Evolutionary conservation across 2,113 vertebrate species (phyloP).

Genomic region (Aplodontia rufa): DNA sequence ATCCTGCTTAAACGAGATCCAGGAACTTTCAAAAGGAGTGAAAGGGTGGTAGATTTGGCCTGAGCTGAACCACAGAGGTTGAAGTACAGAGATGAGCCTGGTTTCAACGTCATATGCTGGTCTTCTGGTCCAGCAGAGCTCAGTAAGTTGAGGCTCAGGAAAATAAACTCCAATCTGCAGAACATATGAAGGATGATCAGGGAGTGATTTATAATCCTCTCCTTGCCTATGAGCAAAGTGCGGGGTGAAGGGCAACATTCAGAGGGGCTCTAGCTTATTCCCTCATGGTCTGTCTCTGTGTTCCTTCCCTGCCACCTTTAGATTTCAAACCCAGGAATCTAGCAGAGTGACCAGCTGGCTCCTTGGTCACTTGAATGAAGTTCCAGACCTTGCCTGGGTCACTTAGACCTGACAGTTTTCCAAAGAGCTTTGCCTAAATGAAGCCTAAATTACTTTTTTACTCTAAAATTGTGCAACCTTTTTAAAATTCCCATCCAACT

Average conservation of each 20-base stretch:
- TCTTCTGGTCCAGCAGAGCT: constrained; percentile 22
- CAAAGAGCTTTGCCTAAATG: constrained; percentile 18
- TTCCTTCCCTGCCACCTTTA: neutral
- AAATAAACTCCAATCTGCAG: constrained; percentile 73
- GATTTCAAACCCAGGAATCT: constrained; percentile 16
- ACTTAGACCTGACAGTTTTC: neutral
- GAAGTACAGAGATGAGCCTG: constrained; percentile 38
- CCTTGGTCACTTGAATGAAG: neutral
- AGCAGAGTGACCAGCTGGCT: neutral
- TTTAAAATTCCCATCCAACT: neutral
- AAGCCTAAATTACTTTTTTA: neutral
- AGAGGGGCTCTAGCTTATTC: constrained; percentile 54
- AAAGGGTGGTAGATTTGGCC: neutral
- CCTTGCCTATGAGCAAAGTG: constrained; percentile 66
- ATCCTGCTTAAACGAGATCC: neutral
- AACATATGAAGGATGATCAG: constrained; percentile 72
- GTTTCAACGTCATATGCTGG: constrained; percentile 51
- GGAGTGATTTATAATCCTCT: constrained; percentile 66
- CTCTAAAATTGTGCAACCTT: neutral
- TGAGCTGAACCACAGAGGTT: neutral
- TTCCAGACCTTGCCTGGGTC: neutral
- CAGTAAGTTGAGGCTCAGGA: constrained; percentile 41
- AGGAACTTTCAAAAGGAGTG: neutral
- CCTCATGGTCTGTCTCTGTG: no score
- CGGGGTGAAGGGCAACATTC: constrained; percentile 55